Conservation (phyloP, 1,140 invertebrate genomes). For the Acyrthosiphon pisum region DNA sequence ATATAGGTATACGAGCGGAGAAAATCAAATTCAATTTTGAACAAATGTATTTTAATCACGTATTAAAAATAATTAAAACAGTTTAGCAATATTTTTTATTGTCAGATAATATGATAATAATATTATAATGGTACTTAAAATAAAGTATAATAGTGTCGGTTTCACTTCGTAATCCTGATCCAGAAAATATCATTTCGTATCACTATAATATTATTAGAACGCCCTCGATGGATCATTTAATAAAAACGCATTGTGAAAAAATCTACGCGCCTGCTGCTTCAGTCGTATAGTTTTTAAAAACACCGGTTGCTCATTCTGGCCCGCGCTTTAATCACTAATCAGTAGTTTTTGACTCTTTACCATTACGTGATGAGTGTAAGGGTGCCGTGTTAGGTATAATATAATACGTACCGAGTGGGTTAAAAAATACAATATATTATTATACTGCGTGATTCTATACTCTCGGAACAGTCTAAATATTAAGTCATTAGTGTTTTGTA, state of each 20-base stretch:
- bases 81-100: background rate
- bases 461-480: background rate
- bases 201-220: no score
- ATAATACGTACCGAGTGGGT: background rate
- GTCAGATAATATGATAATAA: background rate
- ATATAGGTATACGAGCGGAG: background rate
- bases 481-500: background rate
- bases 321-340: background rate
- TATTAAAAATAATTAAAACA: background rate
- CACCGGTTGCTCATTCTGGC: background rate
- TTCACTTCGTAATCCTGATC: background rate
- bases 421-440: background rate
- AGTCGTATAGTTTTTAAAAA: background rate
- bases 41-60: background rate
- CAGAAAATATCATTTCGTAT: background rate
- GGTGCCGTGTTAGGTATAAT: background rate
- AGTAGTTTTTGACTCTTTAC: no score
- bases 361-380: background rate
- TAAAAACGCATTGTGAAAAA: background rate
- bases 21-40: background rate
- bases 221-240: background rate
- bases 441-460: background rate
- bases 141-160: background rate
- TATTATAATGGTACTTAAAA: background rate
- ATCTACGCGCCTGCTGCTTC: background rate